Conservation (phyloP, 1,140 invertebrate genomes). For the Amphibalanus amphitrite region DNA sequence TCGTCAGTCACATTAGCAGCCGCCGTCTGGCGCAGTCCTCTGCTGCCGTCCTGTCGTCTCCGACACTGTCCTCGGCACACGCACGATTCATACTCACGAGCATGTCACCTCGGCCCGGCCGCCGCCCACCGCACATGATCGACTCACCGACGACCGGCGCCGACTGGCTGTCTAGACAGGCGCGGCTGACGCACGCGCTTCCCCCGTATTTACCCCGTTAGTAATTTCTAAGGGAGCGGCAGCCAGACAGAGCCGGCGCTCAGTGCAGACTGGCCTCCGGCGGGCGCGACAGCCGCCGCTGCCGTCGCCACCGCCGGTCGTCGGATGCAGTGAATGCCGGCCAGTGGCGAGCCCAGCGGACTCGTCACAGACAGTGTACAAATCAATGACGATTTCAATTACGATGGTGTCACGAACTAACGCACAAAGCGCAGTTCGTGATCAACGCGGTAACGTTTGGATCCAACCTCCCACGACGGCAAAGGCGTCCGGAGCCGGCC, state of each 20-base stretch:
- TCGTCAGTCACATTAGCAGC: too few species aligned
- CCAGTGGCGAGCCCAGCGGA: background rate
- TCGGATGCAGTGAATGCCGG: background rate
- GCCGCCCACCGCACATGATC: background rate
- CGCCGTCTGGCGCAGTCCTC: too few species aligned
- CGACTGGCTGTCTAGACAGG: background rate
- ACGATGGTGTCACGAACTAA: background rate
- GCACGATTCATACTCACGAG: background rate
- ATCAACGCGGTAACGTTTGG: too few species aligned
- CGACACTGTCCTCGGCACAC: background rate
- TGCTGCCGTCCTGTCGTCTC: too few species aligned
- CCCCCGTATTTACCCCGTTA: conserved; percentile 1
- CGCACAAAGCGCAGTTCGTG: too few species aligned
- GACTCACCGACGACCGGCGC: too few species aligned
- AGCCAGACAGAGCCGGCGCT: background rate
- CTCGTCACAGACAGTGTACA: background rate
- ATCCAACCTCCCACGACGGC: too few species aligned
- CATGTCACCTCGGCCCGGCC: background rate
- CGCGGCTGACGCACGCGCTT: background rate
- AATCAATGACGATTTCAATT: background rate
- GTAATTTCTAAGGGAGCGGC: background rate
- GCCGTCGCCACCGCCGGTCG: too few species aligned
- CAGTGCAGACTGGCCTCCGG: background rate
- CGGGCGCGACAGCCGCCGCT: background rate
- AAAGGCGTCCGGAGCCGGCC: too few species aligned